Conservation (phyloP, 1,140 invertebrate species). For the Mactra quadrangularis region DNA sequence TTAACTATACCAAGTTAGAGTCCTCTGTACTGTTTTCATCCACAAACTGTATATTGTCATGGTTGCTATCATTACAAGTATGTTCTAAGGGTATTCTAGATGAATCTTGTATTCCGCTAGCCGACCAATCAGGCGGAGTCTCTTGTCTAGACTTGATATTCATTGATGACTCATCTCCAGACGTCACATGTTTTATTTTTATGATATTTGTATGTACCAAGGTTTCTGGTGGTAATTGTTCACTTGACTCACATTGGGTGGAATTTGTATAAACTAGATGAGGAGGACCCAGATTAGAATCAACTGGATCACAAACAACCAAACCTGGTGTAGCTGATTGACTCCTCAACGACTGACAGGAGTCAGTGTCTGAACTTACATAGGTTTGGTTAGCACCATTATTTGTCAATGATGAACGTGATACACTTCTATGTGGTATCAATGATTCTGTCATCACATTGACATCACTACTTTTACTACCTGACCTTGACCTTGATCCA, state of each 20-base stretch:
- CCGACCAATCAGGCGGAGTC: neutral
- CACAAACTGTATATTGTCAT: constrained; percentile 17
- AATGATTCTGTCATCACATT: neutral
- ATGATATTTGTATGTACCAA: constrained; percentile 38
- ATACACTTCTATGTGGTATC: neutral
- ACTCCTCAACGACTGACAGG: neutral
- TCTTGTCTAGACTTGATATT: neutral
- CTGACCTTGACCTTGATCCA: constrained; percentile 10
- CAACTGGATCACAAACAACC: neutral
- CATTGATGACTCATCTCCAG: neutral
- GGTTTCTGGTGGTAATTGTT: neutral
- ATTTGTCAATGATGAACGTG: neutral
- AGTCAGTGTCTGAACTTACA: neutral
- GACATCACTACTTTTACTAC: neutral
- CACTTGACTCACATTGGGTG: neutral
- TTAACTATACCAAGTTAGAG: neutral
- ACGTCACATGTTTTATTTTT: neutral
- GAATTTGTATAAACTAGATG: neutral
- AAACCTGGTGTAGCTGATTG: neutral
- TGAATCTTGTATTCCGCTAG: neutral
- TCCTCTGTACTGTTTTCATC: neutral
- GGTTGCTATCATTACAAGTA: neutral
- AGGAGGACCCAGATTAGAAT: neutral
- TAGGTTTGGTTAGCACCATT: neutral
- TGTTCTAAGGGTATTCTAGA: neutral